Conservation (phyloP, 1,140 invertebrate genomes). For the Conopomorpha cramerella region DNA sequence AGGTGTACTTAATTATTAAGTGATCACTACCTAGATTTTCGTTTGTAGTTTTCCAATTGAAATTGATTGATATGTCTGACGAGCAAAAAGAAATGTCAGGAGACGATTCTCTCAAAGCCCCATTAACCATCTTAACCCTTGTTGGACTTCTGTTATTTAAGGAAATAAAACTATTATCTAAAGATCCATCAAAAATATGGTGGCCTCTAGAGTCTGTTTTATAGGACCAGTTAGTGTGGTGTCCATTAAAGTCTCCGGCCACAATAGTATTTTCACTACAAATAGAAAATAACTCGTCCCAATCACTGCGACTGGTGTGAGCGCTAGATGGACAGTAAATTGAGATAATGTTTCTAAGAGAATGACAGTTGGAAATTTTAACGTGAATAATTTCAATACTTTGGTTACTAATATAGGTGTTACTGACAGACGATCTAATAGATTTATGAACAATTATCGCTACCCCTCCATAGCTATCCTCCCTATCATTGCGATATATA, state of each 20-base stretch:
- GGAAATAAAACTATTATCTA: constrained; percentile 5
- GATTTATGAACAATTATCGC: constrained; percentile 13
- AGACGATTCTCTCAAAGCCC: constrained; percentile 5
- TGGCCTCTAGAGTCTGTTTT: constrained; percentile 6
- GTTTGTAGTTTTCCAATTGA: constrained; percentile 9
- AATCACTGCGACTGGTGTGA: constrained; percentile 5
- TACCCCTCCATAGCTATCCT: constrained; percentile 15
- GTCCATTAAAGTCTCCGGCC: constrained; percentile 14
- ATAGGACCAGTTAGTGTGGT: constrained; percentile 10
- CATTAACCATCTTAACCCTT: constrained; percentile 7
- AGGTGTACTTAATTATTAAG: constrained; percentile 7
- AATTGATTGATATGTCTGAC: constrained; percentile 8
- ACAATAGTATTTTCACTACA: constrained; percentile 8
- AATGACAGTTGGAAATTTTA: constrained; percentile 1
- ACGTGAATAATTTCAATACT: not conserved
- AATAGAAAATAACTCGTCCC: constrained; percentile 13
- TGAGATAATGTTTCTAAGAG: constrained; percentile 3
- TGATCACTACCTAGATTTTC: constrained; percentile 13
- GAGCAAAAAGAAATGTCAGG: constrained; percentile 10
- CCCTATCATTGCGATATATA: constrained; percentile 11
- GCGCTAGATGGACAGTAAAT: constrained; percentile 7
- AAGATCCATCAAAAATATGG: constrained; percentile 5
- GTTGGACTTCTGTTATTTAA: constrained; percentile 10
- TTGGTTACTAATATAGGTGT: not conserved
- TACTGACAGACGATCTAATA: not conserved